Conservation (phyloP, 2,113 vertebrate genomes). For the Nicator chloris region DNA sequence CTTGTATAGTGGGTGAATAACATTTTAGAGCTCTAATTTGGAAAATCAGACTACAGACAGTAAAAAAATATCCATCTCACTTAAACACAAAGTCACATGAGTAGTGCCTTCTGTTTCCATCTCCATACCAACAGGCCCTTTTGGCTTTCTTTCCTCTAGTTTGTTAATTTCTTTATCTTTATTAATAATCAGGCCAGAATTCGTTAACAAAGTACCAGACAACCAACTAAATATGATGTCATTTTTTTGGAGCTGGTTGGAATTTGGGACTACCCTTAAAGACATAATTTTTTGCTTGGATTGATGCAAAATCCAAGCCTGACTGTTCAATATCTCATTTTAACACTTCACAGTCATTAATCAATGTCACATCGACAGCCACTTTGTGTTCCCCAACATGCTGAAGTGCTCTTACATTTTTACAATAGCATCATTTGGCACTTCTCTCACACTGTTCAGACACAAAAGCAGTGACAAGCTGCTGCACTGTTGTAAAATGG, state of each 20-base stretch:
- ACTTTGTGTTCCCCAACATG: neutral
- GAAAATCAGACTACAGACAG: neutral
- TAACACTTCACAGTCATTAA: constrained; percentile 8
- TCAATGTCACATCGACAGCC: neutral
- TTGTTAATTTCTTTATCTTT: neutral
- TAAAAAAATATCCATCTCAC: neutral
- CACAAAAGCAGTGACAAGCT: constrained; percentile 50
- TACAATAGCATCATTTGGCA: constrained; percentile 1
- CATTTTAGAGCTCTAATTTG: neutral
- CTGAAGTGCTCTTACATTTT: neutral
- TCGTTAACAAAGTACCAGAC: neutral
- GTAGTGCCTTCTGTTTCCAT: neutral
- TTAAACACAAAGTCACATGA: neutral
- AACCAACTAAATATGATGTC: neutral
- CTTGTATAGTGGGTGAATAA: neutral
- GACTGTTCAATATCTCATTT: neutral
- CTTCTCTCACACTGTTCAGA: constrained; percentile 28
- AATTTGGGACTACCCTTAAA: neutral
- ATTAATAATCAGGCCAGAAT: neutral
- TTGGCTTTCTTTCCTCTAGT: neutral
- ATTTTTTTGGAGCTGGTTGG: neutral
- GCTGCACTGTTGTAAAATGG: neutral
- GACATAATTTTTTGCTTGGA: neutral
- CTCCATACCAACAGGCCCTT: neutral
- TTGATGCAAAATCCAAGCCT: neutral